A percentile compares a stretch with the other conserved stretches of the same genome.
Conservation (phyloP, 2,888 invertebrate genomes). For the Nymphalis polychloros region DNA sequence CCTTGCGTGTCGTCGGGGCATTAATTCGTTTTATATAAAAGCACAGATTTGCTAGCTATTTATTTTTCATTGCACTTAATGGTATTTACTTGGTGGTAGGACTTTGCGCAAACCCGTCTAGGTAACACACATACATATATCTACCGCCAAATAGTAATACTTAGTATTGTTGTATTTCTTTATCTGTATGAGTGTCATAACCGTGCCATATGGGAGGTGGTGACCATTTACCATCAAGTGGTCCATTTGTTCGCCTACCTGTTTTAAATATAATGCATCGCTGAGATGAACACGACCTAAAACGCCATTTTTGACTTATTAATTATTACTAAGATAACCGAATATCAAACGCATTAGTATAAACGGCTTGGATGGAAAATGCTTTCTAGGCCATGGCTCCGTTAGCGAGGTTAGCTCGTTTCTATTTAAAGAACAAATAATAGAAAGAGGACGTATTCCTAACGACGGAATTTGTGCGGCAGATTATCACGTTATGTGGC, state of each 20-base stretch:
- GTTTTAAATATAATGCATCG: too few relatives aligned
- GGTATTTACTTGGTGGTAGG: not conserved
- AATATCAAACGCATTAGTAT: conserved; percentile 1
- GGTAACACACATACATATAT: too few relatives aligned
- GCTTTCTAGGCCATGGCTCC: conserved; percentile 14
- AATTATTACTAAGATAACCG: not conserved
- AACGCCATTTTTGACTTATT: not conserved
- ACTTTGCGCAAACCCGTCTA: too few relatives aligned
- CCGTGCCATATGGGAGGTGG: not conserved
- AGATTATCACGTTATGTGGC: conserved; percentile 16
- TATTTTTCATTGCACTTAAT: not conserved
- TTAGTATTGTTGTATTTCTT: too few relatives aligned
- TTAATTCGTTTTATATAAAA: conserved; percentile 15
- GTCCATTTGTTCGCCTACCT: too few relatives aligned
- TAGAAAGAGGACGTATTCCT: conserved; percentile 26
- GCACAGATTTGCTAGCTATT: not conserved
- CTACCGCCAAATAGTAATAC: too few relatives aligned
- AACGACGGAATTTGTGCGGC: conserved; percentile 2
- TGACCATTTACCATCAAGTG: too few relatives aligned
- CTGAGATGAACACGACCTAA: too few relatives aligned
- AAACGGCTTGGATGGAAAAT: not conserved
- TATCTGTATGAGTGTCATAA: not conserved
- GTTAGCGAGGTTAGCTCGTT: conserved; percentile 15
- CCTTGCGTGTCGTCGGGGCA: conserved; percentile 20
- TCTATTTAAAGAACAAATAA: conserved; percentile 17